Percentiles rank a stretch among this genome's conserved stretches.
These are phyloP conservation scores for Pseudomyrmex concolor DNA, from an alignment of 1,140 invertebrate genomes.

Conservation along the genomic window DNA sequence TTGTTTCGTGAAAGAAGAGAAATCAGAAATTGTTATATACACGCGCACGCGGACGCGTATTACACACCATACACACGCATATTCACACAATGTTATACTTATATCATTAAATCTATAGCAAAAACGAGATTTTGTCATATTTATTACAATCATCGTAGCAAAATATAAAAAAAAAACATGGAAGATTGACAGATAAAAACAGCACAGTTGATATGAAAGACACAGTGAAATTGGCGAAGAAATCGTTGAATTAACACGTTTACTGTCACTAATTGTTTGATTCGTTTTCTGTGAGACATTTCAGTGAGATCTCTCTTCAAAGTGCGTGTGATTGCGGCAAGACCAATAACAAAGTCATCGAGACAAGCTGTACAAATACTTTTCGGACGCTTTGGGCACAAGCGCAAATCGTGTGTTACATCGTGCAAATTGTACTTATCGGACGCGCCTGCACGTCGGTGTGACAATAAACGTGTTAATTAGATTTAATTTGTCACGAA, in stretches of 20 bases:
- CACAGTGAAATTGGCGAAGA: neutral
- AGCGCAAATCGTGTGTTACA: conserved; percentile 12
- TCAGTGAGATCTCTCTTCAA: neutral
- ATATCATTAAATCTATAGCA: conserved; percentile 7
- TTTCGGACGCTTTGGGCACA: conserved; percentile 17
- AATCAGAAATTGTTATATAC: too few species aligned
- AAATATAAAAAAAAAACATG: neutral
- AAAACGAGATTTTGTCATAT: neutral
- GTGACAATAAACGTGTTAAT: conserved; percentile 52
- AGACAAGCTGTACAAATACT: conserved; percentile 13
- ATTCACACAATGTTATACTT: neutral
- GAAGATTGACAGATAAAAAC: conserved; percentile 13
- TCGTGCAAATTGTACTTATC: neutral
- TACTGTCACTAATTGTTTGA: conserved; percentile 21
- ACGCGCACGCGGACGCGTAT: too few species aligned
- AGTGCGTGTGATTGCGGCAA: neutral
- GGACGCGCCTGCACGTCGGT: conserved; percentile 55
- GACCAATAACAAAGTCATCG: neutral
- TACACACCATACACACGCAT: too few species aligned
- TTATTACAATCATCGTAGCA: neutral
- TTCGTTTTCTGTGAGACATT: conserved; percentile 16
- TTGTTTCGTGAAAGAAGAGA: too few species aligned
- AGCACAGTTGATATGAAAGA: neutral
- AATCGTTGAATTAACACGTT: conserved; percentile 51
- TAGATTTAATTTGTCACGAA: conserved; percentile 6